phyloP scores from a whole-genome alignment of 2,113 vertebrate genomes.

The Phasianus colchicus region DNA sequence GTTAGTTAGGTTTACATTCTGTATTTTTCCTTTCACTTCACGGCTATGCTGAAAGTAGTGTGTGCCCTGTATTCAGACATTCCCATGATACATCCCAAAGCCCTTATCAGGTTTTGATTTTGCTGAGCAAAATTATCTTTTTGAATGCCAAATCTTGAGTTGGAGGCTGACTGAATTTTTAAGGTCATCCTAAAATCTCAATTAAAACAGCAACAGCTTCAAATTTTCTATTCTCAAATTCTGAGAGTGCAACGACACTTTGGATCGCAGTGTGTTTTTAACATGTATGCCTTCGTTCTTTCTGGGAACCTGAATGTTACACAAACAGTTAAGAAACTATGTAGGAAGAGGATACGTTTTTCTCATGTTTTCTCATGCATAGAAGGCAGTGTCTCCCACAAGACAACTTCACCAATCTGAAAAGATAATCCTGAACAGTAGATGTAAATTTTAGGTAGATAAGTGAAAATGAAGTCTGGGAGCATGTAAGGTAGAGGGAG shows the following conservation, averaged over 20 bases:
- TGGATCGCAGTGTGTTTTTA: background rate
- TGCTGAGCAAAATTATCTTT: background rate
- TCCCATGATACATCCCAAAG: background rate
- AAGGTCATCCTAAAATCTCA: background rate
- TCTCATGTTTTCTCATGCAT: background rate
- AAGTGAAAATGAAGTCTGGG: background rate
- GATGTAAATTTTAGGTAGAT: background rate
- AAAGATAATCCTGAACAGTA: rapidly evolving
- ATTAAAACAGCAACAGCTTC: background rate
- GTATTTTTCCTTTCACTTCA: background rate
- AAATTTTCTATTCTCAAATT: background rate
- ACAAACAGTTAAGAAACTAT: background rate
- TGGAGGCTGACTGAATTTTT: background rate
- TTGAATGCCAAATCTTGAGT: background rate
- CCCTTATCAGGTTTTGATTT: background rate
- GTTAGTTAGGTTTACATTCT: background rate
- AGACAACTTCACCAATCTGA: background rate
- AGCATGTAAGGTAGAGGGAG: background rate
- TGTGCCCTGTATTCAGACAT: background rate
- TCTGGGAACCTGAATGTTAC: background rate
- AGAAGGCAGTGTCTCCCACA: background rate
- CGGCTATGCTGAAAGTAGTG: rapidly evolving
- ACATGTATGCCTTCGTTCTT: background rate
- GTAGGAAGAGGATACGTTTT: background rate
- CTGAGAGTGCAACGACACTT: background rate